A percentile compares a stretch with the other conserved stretches of the same genome.
Conservation (phyloP, 2,113 vertebrate genomes). For the Mohoua ochrocephala region DNA sequence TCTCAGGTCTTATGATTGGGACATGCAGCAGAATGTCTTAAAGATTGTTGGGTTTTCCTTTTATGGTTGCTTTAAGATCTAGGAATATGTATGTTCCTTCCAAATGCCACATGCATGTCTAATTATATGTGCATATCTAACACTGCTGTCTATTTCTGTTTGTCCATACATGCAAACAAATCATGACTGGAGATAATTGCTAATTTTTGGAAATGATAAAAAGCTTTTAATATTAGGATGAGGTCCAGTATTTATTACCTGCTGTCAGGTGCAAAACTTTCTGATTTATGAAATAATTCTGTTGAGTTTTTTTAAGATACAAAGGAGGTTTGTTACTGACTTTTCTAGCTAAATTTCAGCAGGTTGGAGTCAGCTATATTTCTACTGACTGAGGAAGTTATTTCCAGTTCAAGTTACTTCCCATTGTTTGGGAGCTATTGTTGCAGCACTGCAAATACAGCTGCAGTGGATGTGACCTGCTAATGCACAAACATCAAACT, state of each 20-base stretch:
- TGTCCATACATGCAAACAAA: not conserved
- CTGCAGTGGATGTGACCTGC: not conserved
- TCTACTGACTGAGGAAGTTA: not conserved
- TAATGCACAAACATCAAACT: not conserved
- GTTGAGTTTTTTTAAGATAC: not conserved
- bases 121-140: not conserved
- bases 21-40: not conserved
- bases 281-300: not conserved
- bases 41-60: not conserved
- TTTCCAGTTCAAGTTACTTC: not conserved
- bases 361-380: not conserved
- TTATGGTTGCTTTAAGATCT: not conserved
- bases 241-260: not conserved
- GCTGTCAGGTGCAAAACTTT: not conserved
- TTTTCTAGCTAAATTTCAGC: not conserved
- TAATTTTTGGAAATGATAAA: not conserved
- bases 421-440: fast-evolving
- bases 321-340: not conserved
- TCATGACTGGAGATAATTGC: not conserved
- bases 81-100: not conserved
- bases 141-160: not conserved
- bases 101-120: not conserved
- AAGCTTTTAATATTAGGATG: not conserved
- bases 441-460: not conserved
- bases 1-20: not conserved